Conservation (phyloP, 2,113 vertebrate genomes). For the Glareola pratincola region DNA sequence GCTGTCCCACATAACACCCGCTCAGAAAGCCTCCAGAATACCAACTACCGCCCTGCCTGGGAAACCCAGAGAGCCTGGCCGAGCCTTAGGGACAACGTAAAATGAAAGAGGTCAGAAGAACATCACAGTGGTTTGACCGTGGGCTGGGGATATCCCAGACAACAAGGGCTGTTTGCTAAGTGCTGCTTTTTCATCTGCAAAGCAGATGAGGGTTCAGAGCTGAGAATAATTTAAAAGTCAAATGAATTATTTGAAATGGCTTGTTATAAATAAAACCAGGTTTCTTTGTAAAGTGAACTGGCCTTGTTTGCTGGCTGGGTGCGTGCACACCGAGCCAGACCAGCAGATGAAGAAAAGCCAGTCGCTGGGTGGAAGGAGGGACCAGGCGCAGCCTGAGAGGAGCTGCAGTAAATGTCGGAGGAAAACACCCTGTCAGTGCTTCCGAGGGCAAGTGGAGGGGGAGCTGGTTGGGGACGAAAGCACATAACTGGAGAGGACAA, state of each 20-base stretch:
- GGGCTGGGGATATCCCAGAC: neutral
- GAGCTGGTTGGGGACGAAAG: neutral
- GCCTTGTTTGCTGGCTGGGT: neutral
- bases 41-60: neutral
- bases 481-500: neutral
- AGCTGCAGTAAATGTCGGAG: neutral
- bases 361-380: neutral
- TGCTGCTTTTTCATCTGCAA: conserved; percentile 13
- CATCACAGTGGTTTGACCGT: neutral
- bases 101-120: conserved; percentile 11
- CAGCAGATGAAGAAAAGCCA: neutral
- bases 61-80: neutral
- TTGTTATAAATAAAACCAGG: neutral
- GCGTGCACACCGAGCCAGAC: neutral
- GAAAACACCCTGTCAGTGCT: neutral
- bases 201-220: conserved; percentile 15
- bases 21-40: neutral
- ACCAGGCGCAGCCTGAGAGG: neutral
- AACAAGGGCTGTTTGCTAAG: conserved; percentile 7
- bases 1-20: neutral
- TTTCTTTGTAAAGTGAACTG: conserved; percentile 2
- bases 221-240: conserved; percentile 36
- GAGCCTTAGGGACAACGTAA: neutral
- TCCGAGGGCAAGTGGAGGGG: neutral
- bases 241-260: conserved; percentile 2